These are phyloP conservation scores for Hippolais icterina DNA, from an alignment of 2,113 vertebrate species.

Conservation along the genomic window DNA sequence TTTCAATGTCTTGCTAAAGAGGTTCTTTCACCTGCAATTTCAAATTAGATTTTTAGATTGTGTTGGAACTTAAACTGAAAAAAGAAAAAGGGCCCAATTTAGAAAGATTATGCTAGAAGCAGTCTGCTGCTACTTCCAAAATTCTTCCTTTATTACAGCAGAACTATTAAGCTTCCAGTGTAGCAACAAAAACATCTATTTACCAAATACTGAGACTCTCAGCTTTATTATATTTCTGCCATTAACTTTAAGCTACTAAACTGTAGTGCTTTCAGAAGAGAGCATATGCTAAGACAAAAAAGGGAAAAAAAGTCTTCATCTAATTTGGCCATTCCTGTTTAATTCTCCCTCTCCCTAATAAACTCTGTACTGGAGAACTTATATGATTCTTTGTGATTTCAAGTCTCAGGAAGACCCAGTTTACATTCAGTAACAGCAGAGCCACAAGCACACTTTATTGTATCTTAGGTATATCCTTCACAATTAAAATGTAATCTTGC, in stretches of 20 bases:
- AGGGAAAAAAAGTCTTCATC: neutral
- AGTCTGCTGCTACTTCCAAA: neutral
- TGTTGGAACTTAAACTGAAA: neutral
- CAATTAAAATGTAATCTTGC: neutral
- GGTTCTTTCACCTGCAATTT: neutral
- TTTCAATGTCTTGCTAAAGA: neutral
- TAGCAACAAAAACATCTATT: neutral
- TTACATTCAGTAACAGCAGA: neutral
- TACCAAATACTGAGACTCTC: neutral
- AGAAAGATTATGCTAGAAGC: neutral
- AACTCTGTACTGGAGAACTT: neutral
- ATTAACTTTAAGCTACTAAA: neutral
- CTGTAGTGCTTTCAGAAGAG: neutral
- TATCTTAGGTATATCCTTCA: neutral
- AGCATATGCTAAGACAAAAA: neutral
- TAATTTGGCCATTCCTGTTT: neutral
- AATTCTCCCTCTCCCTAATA: neutral
- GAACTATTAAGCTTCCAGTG: neutral
- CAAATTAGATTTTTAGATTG: neutral
- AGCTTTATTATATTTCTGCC: neutral
- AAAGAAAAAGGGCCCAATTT: neutral
- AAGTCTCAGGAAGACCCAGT: neutral
- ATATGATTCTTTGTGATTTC: neutral
- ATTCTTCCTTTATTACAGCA: neutral
- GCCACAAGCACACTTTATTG: neutral